Evolutionary conservation across 2,113 vertebrate genomes (phyloP).

Genomic region (Meleagris gallopavo): DNA sequence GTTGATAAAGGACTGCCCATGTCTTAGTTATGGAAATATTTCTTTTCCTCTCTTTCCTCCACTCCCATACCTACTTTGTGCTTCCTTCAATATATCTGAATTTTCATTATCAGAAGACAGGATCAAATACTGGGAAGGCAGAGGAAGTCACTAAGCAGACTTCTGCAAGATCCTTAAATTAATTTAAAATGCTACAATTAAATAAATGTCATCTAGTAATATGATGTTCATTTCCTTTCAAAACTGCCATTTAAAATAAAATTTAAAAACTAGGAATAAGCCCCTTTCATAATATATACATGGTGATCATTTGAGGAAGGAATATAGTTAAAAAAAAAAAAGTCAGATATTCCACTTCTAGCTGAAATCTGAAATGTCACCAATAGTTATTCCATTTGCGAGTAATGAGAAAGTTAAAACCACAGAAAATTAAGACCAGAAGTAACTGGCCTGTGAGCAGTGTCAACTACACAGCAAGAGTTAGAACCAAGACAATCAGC

Average conservation of each 20-base stretch:
- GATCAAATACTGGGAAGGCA: not conserved
- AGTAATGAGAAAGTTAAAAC: not conserved
- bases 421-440: too few species aligned
- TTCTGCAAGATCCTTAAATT: not conserved
- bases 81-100: not conserved
- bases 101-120: not conserved
- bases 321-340: too few species aligned
- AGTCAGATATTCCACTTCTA: not conserved
- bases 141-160: not conserved
- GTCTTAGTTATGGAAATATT: not conserved
- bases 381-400: not conserved
- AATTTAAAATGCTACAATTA: not conserved
- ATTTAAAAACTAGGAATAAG: not conserved
- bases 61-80: not conserved
- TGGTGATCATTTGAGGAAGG: not conserved
- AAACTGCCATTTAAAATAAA: not conserved
- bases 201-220: not conserved
- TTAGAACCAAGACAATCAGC: not conserved
- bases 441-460: not conserved
- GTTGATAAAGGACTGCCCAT: not conserved
- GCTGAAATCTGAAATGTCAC: not conserved
- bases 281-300: not conserved
- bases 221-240: not conserved
- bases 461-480: rapidly evolving
- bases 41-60: not conserved